A percentile compares a stretch with the other conserved stretches of the same genome.
Conservation (phyloP, 1,140 invertebrate species). For the Hyles euphorbiae region DNA sequence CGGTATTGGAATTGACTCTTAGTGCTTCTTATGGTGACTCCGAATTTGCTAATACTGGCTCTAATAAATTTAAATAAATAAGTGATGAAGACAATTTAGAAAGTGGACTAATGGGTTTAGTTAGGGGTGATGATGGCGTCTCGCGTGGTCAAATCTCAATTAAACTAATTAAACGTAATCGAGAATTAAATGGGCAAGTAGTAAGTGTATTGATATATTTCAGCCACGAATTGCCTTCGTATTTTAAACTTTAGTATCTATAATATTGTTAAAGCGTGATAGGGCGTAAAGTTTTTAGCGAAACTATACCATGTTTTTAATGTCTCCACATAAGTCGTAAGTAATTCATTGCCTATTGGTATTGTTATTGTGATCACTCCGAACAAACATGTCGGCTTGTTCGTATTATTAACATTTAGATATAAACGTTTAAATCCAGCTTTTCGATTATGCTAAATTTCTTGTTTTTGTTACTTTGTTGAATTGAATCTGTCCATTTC, state of each 20-base stretch:
- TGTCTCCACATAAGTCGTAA: conserved; percentile 9
- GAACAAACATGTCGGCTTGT: conserved; percentile 35
- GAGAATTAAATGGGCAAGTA: neutral
- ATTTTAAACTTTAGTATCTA: conserved; percentile 7
- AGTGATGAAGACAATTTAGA: no score
- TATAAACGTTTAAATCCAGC: conserved; percentile 63
- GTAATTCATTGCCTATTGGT: conserved; percentile 18
- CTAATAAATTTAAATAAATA: no score
- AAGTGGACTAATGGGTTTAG: no score
- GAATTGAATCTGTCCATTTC: conserved; percentile 65
- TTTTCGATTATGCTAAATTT: conserved; percentile 39
- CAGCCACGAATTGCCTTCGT: conserved; percentile 6
- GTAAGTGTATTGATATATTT: neutral
- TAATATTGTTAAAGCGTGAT: conserved; percentile 3
- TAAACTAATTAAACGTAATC: no score
- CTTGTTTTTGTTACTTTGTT: conserved; percentile 41
- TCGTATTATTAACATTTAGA: conserved; percentile 21
- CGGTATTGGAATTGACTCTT: no score
- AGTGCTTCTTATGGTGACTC: no score
- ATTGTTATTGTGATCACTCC: conserved; percentile 29
- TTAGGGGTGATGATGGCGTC: no score
- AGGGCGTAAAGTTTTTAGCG: conserved; percentile 1
- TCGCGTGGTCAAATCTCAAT: no score
- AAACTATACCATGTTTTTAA: conserved; percentile 6
- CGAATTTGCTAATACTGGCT: no score